Base-by-base conservation (phyloP, 2,888 invertebrate species). In the Muschampia plurimacula region DNA sequence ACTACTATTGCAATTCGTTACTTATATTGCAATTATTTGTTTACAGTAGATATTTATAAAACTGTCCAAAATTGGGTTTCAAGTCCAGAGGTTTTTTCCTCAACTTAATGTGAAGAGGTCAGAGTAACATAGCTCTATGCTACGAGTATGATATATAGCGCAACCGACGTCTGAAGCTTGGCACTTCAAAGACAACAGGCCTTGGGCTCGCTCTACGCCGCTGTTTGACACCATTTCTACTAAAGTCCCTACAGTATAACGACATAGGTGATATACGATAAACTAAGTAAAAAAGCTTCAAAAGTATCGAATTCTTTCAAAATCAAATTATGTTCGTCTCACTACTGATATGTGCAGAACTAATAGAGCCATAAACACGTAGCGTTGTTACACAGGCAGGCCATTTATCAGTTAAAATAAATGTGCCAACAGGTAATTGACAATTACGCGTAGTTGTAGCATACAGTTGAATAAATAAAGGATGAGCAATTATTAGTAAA, bases 351-450 rank as follows among this genome's bases (percentile, higher is more conserved):
- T 52, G 28, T 55, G 22, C 55, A 55, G 2, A 22, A 49, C 41
- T 49, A 66, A 67, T 55, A 62, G 15, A 22, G 28, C 60, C 60
- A 60, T 22, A 65, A 66, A 41, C 60, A 12, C 39, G 39, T 66
- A n/a, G 41, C 15, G 41, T 59, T 46, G 66, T 66, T 15, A 60
- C 62, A 67, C 62, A 67, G 72, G 72, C 59, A 62, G 9, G 52
- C 41, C 52, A 72, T 67, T 72, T 67, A 59, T 44, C 72, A 72
- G 67, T 72, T 72, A 67, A 66, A 72, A 72, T 72, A 72, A 72
- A 72, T 72, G 72, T 72, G 72, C 72, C 72, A 72, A 72, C 72
- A 72, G 72, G 72, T 72, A 72, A 72, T 72, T 72, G 72, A 62
- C 72, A 67, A 72, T 72, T 72, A 72, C 62, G 72, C 67, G 55